Percentiles rank a stretch among this genome's conserved stretches.
phyloP scores from a whole-genome alignment of 2,797 vertebrate genomes.

The Todus mexicanus region DNA sequence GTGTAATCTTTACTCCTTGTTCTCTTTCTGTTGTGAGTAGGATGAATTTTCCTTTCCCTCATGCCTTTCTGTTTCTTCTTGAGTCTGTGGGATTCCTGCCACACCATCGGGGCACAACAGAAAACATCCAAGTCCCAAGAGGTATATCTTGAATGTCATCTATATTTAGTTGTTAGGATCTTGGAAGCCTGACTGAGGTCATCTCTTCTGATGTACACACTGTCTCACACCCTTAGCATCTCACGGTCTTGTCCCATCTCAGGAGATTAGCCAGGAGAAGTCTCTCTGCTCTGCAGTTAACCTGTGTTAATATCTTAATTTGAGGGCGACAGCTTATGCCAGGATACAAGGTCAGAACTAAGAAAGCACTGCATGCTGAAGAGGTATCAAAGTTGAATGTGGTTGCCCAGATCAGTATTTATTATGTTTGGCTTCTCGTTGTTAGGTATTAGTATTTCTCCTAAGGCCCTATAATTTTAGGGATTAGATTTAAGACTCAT shows the following conservation, averaged over 20 bases:
- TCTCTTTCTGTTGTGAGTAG: neutral
- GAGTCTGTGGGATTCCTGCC: neutral
- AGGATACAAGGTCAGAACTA: neutral
- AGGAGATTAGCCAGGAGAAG: neutral
- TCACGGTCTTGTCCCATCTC: neutral
- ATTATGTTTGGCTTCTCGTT: neutral
- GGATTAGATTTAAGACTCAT: neutral
- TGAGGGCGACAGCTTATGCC: neutral
- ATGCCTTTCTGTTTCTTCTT: neutral
- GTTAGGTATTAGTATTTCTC: neutral
- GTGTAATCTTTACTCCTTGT: neutral
- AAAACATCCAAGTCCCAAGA: neutral
- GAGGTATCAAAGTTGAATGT: neutral
- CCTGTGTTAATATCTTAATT: neutral
- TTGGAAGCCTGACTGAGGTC: neutral
- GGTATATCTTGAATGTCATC: neutral
- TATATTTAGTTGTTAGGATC: neutral
- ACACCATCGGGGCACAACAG: rapidly evolving
- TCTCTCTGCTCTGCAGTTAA: neutral
- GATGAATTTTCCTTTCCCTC: neutral
- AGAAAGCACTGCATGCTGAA: neutral
- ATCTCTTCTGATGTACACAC: neutral
- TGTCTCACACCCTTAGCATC: neutral
- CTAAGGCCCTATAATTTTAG: neutral
- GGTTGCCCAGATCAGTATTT: neutral